These are phyloP conservation scores for Hycleus cichorii DNA, from an alignment of 1,140 invertebrate species.

Conservation along the genomic window DNA sequence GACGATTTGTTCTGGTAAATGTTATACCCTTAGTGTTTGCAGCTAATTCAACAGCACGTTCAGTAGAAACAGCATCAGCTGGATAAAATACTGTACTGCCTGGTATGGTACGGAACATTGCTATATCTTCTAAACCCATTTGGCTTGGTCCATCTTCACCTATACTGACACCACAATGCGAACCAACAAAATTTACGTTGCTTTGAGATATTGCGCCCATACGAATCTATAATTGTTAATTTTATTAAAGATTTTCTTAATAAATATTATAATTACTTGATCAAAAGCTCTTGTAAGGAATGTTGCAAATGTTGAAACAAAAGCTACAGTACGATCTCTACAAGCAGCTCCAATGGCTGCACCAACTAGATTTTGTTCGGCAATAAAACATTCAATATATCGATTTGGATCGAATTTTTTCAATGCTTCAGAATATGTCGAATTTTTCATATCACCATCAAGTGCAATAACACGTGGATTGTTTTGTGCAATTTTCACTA, in stretches of 20 bases:
- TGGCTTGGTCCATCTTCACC: slow-evolving; percentile 99
- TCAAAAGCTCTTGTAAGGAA: slow-evolving; percentile 97
- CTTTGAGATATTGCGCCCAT: slow-evolving; percentile 99
- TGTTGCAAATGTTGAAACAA: slow-evolving; percentile 94
- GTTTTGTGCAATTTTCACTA: slow-evolving; percentile 81
- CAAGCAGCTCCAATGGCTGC: slow-evolving; percentile 91
- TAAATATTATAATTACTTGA: slow-evolving; percentile 52
- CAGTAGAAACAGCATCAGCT: slow-evolving; percentile 87
- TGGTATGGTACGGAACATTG: slow-evolving; percentile 90
- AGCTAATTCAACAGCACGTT: slow-evolving; percentile 90
- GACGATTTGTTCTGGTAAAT: slow-evolving; percentile 92
- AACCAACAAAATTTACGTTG: slow-evolving; percentile 92
- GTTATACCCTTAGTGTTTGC: slow-evolving; percentile 94
- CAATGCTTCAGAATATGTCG: slow-evolving; percentile 92
- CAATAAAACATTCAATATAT: slow-evolving; percentile 97
- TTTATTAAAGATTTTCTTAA: background rate
- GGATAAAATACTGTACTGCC: slow-evolving; percentile 95
- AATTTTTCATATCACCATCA: slow-evolving; percentile 98
- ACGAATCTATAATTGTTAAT: slow-evolving; percentile 60
- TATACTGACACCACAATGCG: slow-evolving; percentile 93
- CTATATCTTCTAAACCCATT: slow-evolving; percentile 98
- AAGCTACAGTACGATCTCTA: slow-evolving; percentile 80
- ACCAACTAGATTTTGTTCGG: slow-evolving; percentile 96
- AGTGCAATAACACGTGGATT: slow-evolving; percentile 83
- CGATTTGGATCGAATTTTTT: slow-evolving; percentile 64